A percentile compares a stretch with the other conserved stretches of the same genome.
Evolutionary conservation across 2,888 invertebrate species (phyloP).

Genomic region (Tiliacea aurago): DNA sequence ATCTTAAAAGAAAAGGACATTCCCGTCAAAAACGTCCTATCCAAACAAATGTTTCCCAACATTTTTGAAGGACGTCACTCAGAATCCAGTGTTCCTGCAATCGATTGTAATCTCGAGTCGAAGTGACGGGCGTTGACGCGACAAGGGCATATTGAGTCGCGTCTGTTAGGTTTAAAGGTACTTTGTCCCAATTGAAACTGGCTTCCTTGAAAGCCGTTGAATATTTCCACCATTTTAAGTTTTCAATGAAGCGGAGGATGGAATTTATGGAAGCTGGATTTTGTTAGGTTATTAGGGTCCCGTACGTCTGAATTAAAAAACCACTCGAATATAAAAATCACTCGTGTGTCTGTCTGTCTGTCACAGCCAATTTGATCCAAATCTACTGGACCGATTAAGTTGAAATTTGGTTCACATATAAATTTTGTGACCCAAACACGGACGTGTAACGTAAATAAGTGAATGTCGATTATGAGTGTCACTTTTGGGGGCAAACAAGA

Average conservation of each 20-base stretch:
- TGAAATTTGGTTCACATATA: no score
- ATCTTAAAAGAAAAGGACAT: conserved; percentile 22
- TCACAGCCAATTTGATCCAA: no score
- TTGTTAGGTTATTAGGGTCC: neutral
- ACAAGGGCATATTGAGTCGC: conserved; percentile 66
- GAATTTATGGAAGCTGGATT: conserved; percentile 25
- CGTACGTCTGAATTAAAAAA: no score
- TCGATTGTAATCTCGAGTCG: conserved; percentile 58
- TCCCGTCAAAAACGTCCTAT: conserved; percentile 31
- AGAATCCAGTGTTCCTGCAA: conserved; percentile 44
- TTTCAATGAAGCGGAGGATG: conserved; percentile 47
- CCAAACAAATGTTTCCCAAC: conserved; percentile 52
- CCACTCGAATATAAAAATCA: no score
- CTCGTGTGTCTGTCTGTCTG: no score
- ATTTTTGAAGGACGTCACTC: conserved; percentile 48
- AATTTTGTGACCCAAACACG: no score
- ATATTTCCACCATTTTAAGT: conserved; percentile 54
- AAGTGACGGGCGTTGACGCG: conserved; percentile 54
- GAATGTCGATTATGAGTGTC: no score
- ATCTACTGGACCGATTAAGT: no score
- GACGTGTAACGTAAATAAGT: no score
- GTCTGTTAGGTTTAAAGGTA: conserved; percentile 52
- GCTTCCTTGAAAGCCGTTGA: conserved; percentile 50
- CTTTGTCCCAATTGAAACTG: conserved; percentile 48
- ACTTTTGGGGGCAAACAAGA: no score